phyloP scores from a whole-genome alignment of 2,797 vertebrate species.

The Sebastes oblongus region DNA sequence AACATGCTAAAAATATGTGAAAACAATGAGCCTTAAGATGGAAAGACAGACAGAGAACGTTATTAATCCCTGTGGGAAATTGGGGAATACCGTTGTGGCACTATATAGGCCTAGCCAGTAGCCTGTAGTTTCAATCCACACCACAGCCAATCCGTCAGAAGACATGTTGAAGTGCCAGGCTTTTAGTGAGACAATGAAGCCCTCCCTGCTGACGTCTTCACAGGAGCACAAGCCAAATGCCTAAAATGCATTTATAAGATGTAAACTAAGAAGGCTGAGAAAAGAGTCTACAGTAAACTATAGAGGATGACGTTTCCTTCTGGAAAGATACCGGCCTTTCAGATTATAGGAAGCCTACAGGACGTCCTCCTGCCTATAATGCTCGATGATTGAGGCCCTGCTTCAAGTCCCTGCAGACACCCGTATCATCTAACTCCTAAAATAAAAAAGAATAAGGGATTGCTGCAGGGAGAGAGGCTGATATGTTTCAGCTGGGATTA shows the following conservation, averaged over 20 bases:
- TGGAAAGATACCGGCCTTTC: constrained; percentile 26
- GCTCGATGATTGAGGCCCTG: constrained; percentile 24
- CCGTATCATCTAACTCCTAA: constrained; percentile 31
- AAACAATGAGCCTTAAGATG: background rate
- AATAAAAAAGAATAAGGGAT: constrained; percentile 28
- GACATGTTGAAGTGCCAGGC: constrained; percentile 50
- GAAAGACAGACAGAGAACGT: background rate
- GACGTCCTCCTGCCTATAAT: constrained; percentile 17
- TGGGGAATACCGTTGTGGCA: background rate
- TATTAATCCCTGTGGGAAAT: constrained; percentile 1
- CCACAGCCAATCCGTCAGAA: constrained; percentile 37
- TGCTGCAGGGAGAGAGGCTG: background rate
- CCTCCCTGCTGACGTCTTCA: constrained; percentile 38
- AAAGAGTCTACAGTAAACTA: constrained; percentile 33
- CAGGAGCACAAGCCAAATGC: constrained; percentile 35
- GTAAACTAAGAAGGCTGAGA: constrained; percentile 48
- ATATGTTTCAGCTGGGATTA: constrained; percentile 50
- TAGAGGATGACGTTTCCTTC: constrained; percentile 22
- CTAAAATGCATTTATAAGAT: constrained; percentile 15
- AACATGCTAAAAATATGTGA: background rate
- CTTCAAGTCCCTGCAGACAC: constrained; percentile 25
- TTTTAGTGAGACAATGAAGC: constrained; percentile 52
- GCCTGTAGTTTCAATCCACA: constrained; percentile 14
- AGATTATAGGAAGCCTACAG: constrained; percentile 26
- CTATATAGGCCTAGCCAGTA: background rate